Percentiles rank a stretch among this genome's conserved stretches.
Conservation (phyloP, 2,888 invertebrate species). For the Nysson spinosus region DNA sequence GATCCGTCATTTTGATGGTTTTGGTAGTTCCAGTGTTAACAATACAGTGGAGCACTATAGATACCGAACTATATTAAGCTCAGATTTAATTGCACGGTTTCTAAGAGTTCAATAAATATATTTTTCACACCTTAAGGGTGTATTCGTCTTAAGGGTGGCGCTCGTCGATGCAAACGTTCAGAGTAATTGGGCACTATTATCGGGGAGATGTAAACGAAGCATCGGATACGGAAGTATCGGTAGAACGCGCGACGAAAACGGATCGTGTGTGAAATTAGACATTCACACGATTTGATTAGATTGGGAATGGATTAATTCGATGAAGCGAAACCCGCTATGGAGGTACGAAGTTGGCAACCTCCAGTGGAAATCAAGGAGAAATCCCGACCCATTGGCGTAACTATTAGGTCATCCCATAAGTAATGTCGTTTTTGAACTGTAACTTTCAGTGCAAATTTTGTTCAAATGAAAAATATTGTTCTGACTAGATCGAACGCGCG, state of each 20-base stretch:
- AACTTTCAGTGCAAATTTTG: constrained; percentile 1
- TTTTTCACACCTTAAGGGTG: constrained; percentile 16
- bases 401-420: constrained; percentile 9
- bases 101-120: background rate
- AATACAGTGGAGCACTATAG: no score
- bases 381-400: constrained; percentile 41
- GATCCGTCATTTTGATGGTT: no score
- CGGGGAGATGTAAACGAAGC: constrained; percentile 25
- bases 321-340: constrained; percentile 48
- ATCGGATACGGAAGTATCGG: constrained; percentile 45
- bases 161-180: constrained; percentile 22
- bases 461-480: background rate
- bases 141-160: background rate
- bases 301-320: constrained; percentile 61
- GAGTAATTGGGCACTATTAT: constrained; percentile 53
- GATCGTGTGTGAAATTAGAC: constrained; percentile 58
- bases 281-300: constrained; percentile 60
- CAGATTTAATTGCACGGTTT: no score
- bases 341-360: constrained; percentile 55
- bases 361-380: constrained; percentile 55
- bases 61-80: no score
- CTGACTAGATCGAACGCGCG: no score
- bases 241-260: constrained; percentile 43
- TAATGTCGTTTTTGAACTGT: background rate
- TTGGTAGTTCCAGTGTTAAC: no score